phyloP scores from a whole-genome alignment of 1,140 invertebrate genomes.

The Caerostris darwini region DNA sequence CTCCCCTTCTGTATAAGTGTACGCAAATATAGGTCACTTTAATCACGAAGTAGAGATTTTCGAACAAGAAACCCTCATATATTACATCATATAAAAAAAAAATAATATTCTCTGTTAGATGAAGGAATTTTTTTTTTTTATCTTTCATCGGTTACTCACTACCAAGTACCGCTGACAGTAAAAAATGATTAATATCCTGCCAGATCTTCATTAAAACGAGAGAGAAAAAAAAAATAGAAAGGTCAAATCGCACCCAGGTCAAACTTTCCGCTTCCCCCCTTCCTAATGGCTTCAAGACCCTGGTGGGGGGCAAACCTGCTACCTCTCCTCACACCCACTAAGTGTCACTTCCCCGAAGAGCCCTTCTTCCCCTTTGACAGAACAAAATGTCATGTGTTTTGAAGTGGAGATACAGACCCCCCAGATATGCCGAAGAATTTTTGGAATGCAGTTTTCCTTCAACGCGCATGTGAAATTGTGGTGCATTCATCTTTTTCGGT shows the following conservation, averaged over 20 bases:
- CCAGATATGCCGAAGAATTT: not conserved
- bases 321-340: not conserved
- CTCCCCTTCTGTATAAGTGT: too few relatives aligned
- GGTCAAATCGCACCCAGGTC: constrained; percentile 55
- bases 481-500: not conserved
- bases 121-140: not conserved
- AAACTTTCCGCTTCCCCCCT: not conserved
- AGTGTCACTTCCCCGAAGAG: constrained; percentile 14
- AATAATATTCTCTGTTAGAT: not conserved
- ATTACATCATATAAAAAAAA: not conserved
- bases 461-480: not conserved
- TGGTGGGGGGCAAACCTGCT: not conserved
- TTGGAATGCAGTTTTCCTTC: constrained; percentile 6
- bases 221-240: not conserved
- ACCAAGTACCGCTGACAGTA: not conserved
- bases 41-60: not conserved
- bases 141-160: not conserved
- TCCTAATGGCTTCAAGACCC: not conserved
- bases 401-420: not conserved
- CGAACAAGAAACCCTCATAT: not conserved
- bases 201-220: constrained; percentile 39
- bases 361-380: not conserved
- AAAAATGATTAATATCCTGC: constrained; percentile 42
- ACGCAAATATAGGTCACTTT: too few relatives aligned
- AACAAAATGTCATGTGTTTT: constrained; percentile 31